Percentiles rank a stretch among this genome's conserved stretches.
phyloP scores from a whole-genome alignment of 2,113 vertebrate species.

The Phylloscopus trochiloides region DNA sequence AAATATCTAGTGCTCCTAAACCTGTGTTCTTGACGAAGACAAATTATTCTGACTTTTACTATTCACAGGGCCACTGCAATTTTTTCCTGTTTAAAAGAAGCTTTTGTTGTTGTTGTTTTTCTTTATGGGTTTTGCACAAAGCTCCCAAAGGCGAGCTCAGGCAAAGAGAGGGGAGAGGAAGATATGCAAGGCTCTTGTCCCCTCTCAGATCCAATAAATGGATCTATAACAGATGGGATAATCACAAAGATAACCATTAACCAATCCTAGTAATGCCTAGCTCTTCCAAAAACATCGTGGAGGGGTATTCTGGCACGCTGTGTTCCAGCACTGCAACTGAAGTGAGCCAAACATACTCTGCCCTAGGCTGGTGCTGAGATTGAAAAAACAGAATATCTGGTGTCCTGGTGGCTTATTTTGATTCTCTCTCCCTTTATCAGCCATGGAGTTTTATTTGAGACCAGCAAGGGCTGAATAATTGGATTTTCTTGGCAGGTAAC shows the following conservation, averaged over 20 bases:
- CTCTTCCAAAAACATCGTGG: not conserved
- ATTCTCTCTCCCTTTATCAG: not conserved
- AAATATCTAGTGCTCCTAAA: not conserved
- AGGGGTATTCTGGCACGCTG: not conserved
- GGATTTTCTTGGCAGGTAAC: slow-evolving; percentile 30
- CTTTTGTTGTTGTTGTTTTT: not conserved
- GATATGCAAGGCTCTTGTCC: not conserved
- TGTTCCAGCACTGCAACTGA: not conserved
- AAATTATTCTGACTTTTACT: not conserved
- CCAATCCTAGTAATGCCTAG: not conserved
- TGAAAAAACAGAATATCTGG: not conserved
- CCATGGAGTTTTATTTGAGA: not conserved
- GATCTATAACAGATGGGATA: not conserved
- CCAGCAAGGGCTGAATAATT: slow-evolving; percentile 1
- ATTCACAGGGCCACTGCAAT: not conserved
- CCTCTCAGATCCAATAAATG: not conserved
- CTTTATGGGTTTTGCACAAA: not conserved
- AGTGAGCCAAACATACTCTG: not conserved
- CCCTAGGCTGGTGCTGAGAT: not conserved
- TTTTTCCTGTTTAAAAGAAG: not conserved
- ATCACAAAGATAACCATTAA: not conserved
- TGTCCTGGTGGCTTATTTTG: not conserved
- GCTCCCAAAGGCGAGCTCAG: not conserved
- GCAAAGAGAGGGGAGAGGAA: not conserved
- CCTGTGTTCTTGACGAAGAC: not conserved